Evolutionary conservation across 2,113 vertebrate species (phyloP).

Genomic region (Chloroceryle aenea): DNA sequence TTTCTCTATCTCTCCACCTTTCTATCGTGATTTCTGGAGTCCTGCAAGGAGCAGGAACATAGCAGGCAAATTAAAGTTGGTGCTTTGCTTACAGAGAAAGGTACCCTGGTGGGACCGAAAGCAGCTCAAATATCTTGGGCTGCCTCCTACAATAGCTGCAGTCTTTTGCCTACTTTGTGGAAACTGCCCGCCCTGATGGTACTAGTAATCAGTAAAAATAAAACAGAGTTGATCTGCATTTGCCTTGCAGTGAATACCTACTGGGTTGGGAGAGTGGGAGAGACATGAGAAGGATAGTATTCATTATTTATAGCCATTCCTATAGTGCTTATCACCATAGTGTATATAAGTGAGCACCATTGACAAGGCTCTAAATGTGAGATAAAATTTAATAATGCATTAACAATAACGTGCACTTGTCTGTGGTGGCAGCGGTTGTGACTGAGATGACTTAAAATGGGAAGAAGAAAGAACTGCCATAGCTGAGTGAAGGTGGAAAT

Average conservation of each 20-base stretch:
- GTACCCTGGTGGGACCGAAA: slow-evolving; percentile 6
- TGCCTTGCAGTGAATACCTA: slow-evolving; percentile 27
- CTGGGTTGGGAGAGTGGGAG: neutral
- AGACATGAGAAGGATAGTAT: slow-evolving; percentile 13
- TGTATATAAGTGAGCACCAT: slow-evolving; percentile 22
- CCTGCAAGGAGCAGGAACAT: neutral
- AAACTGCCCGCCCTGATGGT: neutral
- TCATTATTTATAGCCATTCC: slow-evolving; percentile 62
- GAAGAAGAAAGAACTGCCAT: neutral
- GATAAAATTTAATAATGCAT: slow-evolving; percentile 69
- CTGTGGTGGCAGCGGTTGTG: slow-evolving; percentile 9
- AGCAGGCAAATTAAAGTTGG: neutral
- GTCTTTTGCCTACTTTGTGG: neutral
- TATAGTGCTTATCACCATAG: slow-evolving; percentile 32
- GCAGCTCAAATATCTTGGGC: neutral
- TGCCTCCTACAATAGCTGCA: neutral
- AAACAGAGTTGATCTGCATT: slow-evolving; percentile 24
- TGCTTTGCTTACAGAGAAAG: neutral
- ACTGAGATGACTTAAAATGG: slow-evolving; percentile 14
- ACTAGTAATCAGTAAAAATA: slow-evolving; percentile 38
- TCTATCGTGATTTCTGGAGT: neutral
- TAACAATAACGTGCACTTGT: slow-evolving; percentile 44
- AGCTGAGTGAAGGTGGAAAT: neutral
- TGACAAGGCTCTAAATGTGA: slow-evolving; percentile 33
- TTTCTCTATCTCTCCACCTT: neutral